phyloP scores from a whole-genome alignment of 2,888 invertebrate genomes.

The Mantis religiosa region DNA sequence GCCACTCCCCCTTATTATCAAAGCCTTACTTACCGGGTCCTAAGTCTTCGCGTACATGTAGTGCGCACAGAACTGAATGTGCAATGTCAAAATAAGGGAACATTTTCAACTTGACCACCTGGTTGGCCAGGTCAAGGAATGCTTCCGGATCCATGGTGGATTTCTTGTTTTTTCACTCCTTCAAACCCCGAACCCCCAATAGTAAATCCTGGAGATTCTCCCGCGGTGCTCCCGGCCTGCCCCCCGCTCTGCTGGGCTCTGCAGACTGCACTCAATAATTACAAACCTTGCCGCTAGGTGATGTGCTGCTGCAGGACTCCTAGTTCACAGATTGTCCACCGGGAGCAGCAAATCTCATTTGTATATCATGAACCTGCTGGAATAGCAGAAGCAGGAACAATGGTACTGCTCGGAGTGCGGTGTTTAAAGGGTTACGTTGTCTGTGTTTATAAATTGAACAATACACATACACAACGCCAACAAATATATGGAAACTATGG shows the following conservation, averaged over 20 bases:
- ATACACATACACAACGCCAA: not conserved
- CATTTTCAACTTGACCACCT: constrained; percentile 98
- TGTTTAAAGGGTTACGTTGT: not conserved
- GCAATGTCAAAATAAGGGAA: constrained; percentile 99
- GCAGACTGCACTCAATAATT: constrained; percentile 11
- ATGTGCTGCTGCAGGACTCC: not conserved
- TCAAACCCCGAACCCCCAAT: constrained; percentile 23
- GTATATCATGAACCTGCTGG: not conserved
- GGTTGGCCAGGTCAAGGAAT: constrained; percentile 96
- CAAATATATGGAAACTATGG: not conserved
- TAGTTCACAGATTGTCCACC: not conserved
- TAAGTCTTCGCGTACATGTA: constrained; percentile 92
- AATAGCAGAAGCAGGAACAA: not conserved
- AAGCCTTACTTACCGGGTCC: constrained; percentile 67
- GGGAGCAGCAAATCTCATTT: not conserved
- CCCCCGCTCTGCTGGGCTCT: constrained; percentile 22
- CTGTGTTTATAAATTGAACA: not conserved
- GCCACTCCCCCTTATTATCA: not conserved
- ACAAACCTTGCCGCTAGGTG: not conserved
- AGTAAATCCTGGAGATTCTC: constrained; percentile 1
- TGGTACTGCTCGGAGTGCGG: not conserved
- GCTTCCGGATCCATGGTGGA: constrained; percentile 87
- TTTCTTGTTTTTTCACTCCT: not conserved
- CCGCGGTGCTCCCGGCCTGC: constrained; percentile 19
- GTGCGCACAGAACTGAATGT: constrained; percentile 89